A percentile compares a stretch with the other conserved stretches of the same genome.
Conservation (phyloP, 1,140 invertebrate genomes). For the Brachionus rubens region DNA sequence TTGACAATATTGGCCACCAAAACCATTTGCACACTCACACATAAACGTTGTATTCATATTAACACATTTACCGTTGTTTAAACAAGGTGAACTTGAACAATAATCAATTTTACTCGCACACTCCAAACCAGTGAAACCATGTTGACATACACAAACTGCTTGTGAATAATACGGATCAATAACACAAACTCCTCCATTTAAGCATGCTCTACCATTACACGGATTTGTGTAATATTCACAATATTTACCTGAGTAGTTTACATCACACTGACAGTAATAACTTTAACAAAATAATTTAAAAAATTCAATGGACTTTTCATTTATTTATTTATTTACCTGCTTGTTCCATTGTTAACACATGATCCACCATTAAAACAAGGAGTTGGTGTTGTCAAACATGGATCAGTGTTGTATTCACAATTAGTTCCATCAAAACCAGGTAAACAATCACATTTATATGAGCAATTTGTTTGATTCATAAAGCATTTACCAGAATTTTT, state of each 20-base stretch:
- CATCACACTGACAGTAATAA: conserved; percentile 22
- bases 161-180: not conserved
- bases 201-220: not conserved
- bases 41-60: not conserved
- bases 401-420: conserved; percentile 23
- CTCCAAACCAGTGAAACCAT: conserved; percentile 13
- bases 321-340: too few relatives aligned
- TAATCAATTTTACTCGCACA: conserved; percentile 3
- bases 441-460: conserved; percentile 47
- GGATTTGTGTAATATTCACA: conserved; percentile 67
- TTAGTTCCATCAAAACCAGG: conserved; percentile 46
- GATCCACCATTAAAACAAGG: conserved; percentile 62
- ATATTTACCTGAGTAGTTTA: conserved; percentile 65
- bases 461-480: not conserved
- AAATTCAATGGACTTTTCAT: too few relatives aligned
- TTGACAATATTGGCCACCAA: not conserved
- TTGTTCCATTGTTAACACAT: conserved; percentile 59
- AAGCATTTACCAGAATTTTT: conserved; percentile 21
- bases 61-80: conserved; percentile 19
- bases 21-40: conserved; percentile 1
- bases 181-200: conserved; percentile 21
- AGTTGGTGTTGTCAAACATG: conserved; percentile 59
- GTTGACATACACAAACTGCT: conserved; percentile 11
- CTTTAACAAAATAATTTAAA: conserved; percentile 60
- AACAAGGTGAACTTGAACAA: conserved; percentile 52